These are phyloP conservation scores for Acronicta aceris DNA, from an alignment of 2,888 invertebrate species.

Conservation along the genomic window DNA sequence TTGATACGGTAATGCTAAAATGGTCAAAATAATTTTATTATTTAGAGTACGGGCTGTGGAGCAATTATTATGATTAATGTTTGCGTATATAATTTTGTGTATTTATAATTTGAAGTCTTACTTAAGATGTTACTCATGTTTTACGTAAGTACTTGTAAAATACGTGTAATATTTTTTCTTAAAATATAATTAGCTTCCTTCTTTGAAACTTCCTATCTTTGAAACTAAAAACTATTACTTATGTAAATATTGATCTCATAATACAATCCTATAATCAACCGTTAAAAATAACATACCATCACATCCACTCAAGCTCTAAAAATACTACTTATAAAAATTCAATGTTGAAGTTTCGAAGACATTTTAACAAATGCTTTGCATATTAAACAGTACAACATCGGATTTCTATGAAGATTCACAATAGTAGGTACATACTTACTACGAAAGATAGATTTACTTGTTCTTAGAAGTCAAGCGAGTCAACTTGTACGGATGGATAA, in stretches of 20 bases:
- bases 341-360: slow-evolving; percentile 18
- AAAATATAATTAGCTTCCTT: too few species aligned
- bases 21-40: background rate
- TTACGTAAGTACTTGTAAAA: too few species aligned
- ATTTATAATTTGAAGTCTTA: too few species aligned
- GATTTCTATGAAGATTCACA: slow-evolving; percentile 30
- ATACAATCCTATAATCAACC: background rate
- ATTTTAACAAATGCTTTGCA: slow-evolving; percentile 32
- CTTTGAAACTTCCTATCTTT: too few species aligned
- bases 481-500: slow-evolving; percentile 5
- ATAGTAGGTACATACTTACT: slow-evolving; percentile 21
- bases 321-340: slow-evolving; percentile 32
- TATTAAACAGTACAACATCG: slow-evolving; percentile 30
- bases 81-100: too few species aligned
- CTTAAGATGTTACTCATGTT: too few species aligned
- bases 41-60: too few species aligned
- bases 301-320: slow-evolving; percentile 19
- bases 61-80: too few species aligned
- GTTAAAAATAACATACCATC: slow-evolving; percentile 23
- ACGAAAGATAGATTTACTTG: slow-evolving; percentile 34
- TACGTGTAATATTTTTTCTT: too few species aligned
- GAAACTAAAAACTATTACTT: too few species aligned
- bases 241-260: background rate
- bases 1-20: slow-evolving; percentile 16
- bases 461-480: slow-evolving; percentile 27